Percentiles rank a stretch among this genome's conserved stretches.
phyloP scores from a whole-genome alignment of 1,140 invertebrate species.

The Mesaphorura yosii region DNA sequence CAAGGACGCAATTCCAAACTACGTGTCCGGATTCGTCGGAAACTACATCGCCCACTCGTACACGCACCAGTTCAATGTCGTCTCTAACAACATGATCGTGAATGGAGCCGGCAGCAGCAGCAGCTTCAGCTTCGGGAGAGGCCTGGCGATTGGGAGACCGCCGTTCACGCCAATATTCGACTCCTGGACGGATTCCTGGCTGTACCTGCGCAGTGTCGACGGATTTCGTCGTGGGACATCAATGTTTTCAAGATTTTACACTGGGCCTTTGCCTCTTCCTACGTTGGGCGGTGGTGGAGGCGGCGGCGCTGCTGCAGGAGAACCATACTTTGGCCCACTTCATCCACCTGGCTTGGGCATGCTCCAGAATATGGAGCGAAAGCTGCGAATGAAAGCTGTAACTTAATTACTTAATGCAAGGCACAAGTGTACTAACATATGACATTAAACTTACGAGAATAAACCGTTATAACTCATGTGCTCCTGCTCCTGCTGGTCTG shows the following conservation, averaged over 20 bases:
- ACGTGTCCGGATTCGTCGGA: no score
- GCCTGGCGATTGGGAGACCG: constrained; percentile 59
- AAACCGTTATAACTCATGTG: no score
- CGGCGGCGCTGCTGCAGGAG: neutral
- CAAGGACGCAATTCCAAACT: no score
- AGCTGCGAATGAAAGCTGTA: no score
- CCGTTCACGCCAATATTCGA: constrained; percentile 66
- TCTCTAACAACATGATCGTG: constrained; percentile 74
- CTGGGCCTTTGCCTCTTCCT: no score
- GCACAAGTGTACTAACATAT: no score
- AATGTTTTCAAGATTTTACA: constrained; percentile 64
- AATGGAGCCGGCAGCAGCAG: no score
- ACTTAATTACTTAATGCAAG: no score
- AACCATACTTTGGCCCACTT: neutral
- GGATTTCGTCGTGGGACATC: constrained; percentile 73
- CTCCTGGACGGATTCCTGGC: constrained; percentile 66
- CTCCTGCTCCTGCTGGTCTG: no score
- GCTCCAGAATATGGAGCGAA: no score
- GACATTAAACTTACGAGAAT: no score
- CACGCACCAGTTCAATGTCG: constrained; percentile 76
- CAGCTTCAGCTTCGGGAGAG: no score
- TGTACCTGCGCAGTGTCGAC: constrained; percentile 52
- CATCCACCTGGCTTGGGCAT: neutral
- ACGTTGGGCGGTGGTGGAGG: neutral
- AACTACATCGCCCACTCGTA: constrained; percentile 61